Percentiles rank a stretch among this genome's conserved stretches.
Conservation (phyloP, 2,113 vertebrate species). For the Eonycteris spelaea region DNA sequence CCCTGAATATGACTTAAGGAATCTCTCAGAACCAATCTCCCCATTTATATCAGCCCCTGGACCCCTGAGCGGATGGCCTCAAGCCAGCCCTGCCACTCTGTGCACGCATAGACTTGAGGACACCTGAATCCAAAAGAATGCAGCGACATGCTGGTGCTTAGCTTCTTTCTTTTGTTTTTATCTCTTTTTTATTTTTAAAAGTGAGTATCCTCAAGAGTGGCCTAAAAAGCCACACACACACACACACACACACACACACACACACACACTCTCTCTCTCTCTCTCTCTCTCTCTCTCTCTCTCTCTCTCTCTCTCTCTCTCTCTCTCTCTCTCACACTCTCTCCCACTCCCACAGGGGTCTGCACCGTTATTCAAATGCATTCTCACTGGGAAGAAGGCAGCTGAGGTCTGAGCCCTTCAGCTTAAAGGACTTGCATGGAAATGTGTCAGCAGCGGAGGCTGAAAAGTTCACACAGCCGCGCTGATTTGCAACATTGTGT, state of each 20-base stretch:
- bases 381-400: conserved; percentile 5
- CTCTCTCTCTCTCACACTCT: no score
- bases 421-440: conserved; percentile 13
- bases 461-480: conserved; percentile 26
- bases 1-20: background rate
- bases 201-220: background rate
- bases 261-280: no score
- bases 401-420: conserved; percentile 47
- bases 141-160: background rate
- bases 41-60: background rate
- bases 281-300: no score
- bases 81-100: background rate
- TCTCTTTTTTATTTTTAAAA: background rate
- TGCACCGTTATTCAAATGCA: conserved; percentile 24
- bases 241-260: background rate
- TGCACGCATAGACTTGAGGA: background rate
- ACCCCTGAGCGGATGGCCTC: background rate
- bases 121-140: background rate
- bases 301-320: no score
- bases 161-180: background rate
- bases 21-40: background rate
- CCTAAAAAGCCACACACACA: background rate
- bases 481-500: conserved; percentile 46
- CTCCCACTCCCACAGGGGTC: background rate
- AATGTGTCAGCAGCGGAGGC: conserved; percentile 25